These are phyloP conservation scores for Amblyjoppa proteus DNA, from an alignment of 2,888 invertebrate species.

Conservation along the genomic window DNA sequence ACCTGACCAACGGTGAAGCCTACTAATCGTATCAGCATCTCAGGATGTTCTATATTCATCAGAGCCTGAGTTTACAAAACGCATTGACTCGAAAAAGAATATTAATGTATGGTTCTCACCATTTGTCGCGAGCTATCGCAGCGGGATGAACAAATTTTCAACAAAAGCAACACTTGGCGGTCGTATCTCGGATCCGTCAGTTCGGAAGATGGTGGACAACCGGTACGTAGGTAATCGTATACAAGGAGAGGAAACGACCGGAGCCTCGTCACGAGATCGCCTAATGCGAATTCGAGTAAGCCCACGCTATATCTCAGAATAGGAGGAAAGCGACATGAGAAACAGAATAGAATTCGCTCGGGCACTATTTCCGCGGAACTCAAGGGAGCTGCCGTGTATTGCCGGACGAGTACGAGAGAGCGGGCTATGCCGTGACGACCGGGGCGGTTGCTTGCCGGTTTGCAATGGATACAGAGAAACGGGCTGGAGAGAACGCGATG, in stretches of 20 bases:
- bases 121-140: not conserved
- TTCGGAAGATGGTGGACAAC: not conserved
- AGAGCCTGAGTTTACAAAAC: too few relatives aligned
- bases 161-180: not conserved
- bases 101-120: not conserved
- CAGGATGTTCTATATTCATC: too few relatives aligned
- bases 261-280: constrained; percentile 44
- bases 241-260: constrained; percentile 17
- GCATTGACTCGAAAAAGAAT: not conserved
- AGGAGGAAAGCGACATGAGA: constrained; percentile 17
- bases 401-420: constrained; percentile 30
- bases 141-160: not conserved
- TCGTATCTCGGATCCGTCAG: not conserved
- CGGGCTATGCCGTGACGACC: constrained; percentile 38
- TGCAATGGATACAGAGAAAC: constrained; percentile 52
- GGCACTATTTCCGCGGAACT: constrained; percentile 57
- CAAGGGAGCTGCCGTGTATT: constrained; percentile 61
- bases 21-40: too few relatives aligned
- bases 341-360: constrained; percentile 35
- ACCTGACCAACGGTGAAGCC: too few relatives aligned
- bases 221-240: constrained; percentile 37
- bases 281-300: constrained; percentile 59
- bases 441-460: constrained; percentile 36
- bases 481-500: constrained; percentile 56
- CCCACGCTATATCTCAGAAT: constrained; percentile 40